A percentile compares a stretch with the other conserved stretches of the same genome.
Conservation (phyloP, 2,888 invertebrate species). For the Gonocerus acuteangulatus region DNA sequence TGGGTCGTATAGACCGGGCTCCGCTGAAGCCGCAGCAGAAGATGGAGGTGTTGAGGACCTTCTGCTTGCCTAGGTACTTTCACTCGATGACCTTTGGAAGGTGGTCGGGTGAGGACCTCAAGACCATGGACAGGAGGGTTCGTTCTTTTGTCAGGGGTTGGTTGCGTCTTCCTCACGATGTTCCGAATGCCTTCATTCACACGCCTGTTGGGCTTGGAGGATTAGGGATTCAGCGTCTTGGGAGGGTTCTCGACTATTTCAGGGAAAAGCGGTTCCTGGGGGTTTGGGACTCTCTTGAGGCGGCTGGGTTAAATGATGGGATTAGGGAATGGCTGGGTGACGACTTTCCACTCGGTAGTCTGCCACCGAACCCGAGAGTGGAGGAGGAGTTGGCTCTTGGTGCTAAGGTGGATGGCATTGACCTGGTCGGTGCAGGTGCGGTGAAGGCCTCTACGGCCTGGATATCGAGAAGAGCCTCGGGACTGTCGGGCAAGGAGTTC, state of each 20-base stretch:
- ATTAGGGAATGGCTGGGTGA: background rate
- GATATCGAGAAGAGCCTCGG: background rate
- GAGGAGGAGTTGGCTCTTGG: background rate
- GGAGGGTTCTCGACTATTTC: background rate
- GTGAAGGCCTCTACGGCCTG: background rate
- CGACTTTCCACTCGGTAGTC: background rate
- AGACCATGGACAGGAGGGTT: background rate
- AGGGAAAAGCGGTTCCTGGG: background rate
- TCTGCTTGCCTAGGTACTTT: background rate
- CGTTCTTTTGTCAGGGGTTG: background rate
- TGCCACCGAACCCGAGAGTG: background rate
- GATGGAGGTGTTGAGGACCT: background rate
- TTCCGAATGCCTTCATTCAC: background rate
- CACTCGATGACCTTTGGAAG: background rate
- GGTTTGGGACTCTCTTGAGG: background rate
- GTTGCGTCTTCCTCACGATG: background rate
- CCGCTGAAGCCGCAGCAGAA: constrained; percentile 1
- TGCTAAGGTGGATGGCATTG: background rate
- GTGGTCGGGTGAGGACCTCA: too few relatives aligned
- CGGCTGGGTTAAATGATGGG: too few relatives aligned
- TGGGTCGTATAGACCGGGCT: background rate
- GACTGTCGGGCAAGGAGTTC: background rate
- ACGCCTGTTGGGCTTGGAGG: background rate
- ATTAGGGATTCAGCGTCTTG: background rate
- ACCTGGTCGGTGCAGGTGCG: background rate